Percentiles rank a stretch among this genome's conserved stretches.
phyloP scores from a whole-genome alignment of 1,140 invertebrate genomes.

The Drosophila aff. region DNA sequence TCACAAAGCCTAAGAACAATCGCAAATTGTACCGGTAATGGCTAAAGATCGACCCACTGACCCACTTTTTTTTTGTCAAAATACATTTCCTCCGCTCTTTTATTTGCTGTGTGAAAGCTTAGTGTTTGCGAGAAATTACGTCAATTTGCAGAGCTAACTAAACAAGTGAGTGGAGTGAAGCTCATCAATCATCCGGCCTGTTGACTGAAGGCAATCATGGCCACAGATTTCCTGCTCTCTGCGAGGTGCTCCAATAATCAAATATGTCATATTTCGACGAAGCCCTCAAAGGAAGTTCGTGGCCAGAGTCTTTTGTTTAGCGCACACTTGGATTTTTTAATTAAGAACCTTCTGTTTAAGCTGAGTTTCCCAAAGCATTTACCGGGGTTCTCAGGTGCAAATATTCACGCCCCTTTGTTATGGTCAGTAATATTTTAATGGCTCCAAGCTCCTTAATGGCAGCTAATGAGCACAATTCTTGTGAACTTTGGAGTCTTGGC shows the following conservation, averaged over 20 bases:
- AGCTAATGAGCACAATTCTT: constrained; percentile 41
- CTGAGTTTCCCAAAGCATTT: constrained; percentile 12
- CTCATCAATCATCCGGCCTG: constrained; percentile 69
- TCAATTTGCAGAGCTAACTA: constrained; percentile 58
- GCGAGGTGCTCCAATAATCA: constrained; percentile 67
- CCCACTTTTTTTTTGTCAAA: constrained; percentile 41
- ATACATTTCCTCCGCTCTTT: constrained; percentile 42
- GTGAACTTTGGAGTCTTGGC: constrained; percentile 36
- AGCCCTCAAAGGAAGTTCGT: constrained; percentile 54
- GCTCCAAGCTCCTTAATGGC: neutral
- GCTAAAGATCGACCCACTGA: constrained; percentile 53
- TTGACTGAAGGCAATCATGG: constrained; percentile 58
- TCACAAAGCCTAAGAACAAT: constrained; percentile 29
- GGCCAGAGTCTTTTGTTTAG: constrained; percentile 60
- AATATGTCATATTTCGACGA: constrained; percentile 50
- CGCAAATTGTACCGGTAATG: constrained; percentile 45
- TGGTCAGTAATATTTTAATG: constrained; percentile 27
- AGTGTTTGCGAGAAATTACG: constrained; percentile 58
- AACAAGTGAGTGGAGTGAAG: constrained; percentile 29
- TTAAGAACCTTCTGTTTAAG: constrained; percentile 29
- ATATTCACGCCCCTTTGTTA: constrained; percentile 49
- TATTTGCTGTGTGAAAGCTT: constrained; percentile 40
- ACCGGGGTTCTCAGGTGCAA: constrained; percentile 36
- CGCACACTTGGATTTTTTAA: constrained; percentile 39
- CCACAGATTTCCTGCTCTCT: constrained; percentile 59